Base-by-base conservation (phyloP, 2,888 invertebrate species). In the Caenorhabditis sp. region DNA sequence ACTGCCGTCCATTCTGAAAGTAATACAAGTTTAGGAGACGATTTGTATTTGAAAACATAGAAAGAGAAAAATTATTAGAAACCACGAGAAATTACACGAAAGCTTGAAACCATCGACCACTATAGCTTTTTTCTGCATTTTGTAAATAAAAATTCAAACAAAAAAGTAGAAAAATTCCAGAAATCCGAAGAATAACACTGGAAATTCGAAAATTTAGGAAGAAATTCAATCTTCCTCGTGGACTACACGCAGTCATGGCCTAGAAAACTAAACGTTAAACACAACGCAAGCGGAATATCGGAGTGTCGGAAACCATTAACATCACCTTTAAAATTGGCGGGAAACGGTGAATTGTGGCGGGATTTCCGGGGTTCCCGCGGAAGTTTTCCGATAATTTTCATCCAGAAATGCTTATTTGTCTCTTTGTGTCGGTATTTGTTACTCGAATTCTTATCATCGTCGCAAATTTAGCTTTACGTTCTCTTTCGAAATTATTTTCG, bases 1-100 rank as follows among this genome's bases (percentile, higher is more conserved):
- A 47, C 82, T 78, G 51, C 80, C 83, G 69, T 86, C 86, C 86
- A 86, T 86, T 67, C 68, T 74, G 71, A 13, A 55, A 37, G 13
- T 13, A 40, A 40, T 8, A 40, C 6, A 40, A 40, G 9, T 13
- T 40, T 8, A 40, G 13, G 2, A 8, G 40, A 40, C 6, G 9
- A 55, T 24, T 61, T 60, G 47, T 55, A 40, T 13, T 13, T 40
- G 40, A 51, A n/a, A 65, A 65, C 40, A 18, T 20, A 1, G 35
- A 37, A 47, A 37, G 15, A 26, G 28, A 55, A 55, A 51, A 9
- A 9, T 9, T 32, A 32, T 32, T 4, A 32, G 32, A 32, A 32
- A 32, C 32, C 5, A 32, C 32, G 9, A n/a, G n/a, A 32, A 32
- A 32, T 4, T 32, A 32, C 32, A 32, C 32, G 9, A 32, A 32